These are phyloP conservation scores for Xenotilapia caudafasciata DNA, from an alignment of 2,113 vertebrate species.

Conservation along the genomic window DNA sequence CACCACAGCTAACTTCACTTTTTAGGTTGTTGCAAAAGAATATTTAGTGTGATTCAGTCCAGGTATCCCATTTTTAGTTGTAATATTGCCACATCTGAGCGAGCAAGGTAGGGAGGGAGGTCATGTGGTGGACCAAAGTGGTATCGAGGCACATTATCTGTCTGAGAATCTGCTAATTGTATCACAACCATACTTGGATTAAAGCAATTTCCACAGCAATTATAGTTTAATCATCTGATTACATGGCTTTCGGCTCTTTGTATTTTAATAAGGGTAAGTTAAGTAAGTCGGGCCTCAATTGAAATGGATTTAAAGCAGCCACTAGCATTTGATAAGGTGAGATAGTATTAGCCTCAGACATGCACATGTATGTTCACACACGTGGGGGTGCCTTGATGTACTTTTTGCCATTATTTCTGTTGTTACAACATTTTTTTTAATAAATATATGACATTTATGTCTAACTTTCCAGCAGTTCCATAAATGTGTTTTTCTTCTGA, in stretches of 20 bases:
- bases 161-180: conserved; percentile 15
- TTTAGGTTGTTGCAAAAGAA: neutral
- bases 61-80: neutral
- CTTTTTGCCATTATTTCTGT: neutral
- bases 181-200: conserved; percentile 37
- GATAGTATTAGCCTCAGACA: neutral
- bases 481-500: neutral
- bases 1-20: conserved; percentile 30
- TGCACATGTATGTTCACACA: neutral
- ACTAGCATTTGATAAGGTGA: neutral
- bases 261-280: conserved; percentile 34
- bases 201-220: conserved; percentile 45
- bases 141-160: neutral
- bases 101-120: neutral
- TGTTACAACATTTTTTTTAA: neutral
- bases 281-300: conserved; percentile 29
- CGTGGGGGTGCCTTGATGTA: neutral
- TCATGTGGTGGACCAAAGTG: neutral
- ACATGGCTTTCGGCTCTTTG: conserved; percentile 47
- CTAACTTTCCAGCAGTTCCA: neutral
- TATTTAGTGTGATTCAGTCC: neutral
- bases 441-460: neutral
- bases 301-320: conserved; percentile 4
- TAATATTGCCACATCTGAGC: neutral
- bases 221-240: conserved; percentile 47